Percentiles rank a stretch among this genome's conserved stretches.
Conservation (phyloP, 2,888 invertebrate genomes). For the Fissipunctia ypsillon region DNA sequence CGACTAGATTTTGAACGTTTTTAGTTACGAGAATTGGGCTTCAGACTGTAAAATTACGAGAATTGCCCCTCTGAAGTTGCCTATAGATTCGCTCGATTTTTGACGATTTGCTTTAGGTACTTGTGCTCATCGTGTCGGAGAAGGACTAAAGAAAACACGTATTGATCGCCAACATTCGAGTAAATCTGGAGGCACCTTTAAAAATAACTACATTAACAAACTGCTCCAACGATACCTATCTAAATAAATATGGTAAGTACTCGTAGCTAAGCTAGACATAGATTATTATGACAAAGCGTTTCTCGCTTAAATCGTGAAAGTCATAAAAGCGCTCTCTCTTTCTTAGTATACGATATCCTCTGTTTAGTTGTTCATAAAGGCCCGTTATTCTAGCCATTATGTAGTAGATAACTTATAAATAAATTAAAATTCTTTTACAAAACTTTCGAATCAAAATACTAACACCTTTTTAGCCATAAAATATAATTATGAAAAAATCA, state of each 20-base stretch:
- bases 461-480: constrained; percentile 33
- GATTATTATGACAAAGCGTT: constrained; percentile 34
- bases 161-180: not conserved
- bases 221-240: not conserved
- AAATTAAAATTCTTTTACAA: constrained; percentile 60
- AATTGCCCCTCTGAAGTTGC: too few species aligned
- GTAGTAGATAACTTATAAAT: constrained; percentile 40
- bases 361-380: constrained; percentile 43
- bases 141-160: not conserved
- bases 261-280: constrained; percentile 18
- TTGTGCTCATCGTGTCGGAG: too few species aligned
- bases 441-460: constrained; percentile 69
- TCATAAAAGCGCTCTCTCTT: constrained; percentile 64
- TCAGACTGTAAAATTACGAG: too few species aligned
- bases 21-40: too few species aligned
- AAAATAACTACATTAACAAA: constrained; percentile 8
- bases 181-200: not conserved
- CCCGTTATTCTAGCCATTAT: constrained; percentile 41
- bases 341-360: constrained; percentile 52
- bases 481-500: constrained; percentile 62
- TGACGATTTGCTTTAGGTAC: too few species aligned
- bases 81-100: not conserved
- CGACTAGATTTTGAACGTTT: too few species aligned
- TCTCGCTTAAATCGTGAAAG: constrained; percentile 50
- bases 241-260: not conserved